Evolutionary conservation across 2,797 vertebrate species (phyloP).

Genomic region (Pipistrellus nathusii): DNA sequence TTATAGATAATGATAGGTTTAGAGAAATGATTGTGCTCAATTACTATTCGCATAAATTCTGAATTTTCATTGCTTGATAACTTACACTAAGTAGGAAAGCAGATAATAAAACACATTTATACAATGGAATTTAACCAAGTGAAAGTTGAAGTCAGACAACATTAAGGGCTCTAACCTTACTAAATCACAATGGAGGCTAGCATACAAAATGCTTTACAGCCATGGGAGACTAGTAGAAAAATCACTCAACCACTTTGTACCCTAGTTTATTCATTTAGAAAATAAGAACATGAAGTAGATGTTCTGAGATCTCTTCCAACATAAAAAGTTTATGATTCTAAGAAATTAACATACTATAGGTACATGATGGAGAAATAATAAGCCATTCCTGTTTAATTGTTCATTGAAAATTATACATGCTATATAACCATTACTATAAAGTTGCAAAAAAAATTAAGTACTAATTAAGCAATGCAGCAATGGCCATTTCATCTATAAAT

Average conservation of each 20-base stretch:
- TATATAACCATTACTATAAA: not conserved
- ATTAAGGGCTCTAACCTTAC: constrained; percentile 59
- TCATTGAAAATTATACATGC: constrained; percentile 45
- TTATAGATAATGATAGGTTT: constrained; percentile 73
- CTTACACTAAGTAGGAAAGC: constrained; percentile 59
- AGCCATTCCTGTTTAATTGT: constrained; percentile 40
- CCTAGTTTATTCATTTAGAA: constrained; percentile 53
- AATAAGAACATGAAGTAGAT: constrained; percentile 15
- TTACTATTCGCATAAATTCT: constrained; percentile 59
- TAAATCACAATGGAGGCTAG: constrained; percentile 52
- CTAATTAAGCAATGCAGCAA: constrained; percentile 6
- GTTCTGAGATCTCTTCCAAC: constrained; percentile 39
- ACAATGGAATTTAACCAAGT: constrained; percentile 62
- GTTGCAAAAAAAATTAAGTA: constrained; percentile 8
- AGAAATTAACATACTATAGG: constrained; percentile 12
- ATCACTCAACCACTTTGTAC: constrained; percentile 48
- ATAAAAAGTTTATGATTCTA: constrained; percentile 41
- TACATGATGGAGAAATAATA: constrained; percentile 39
- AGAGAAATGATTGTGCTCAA: constrained; percentile 68
- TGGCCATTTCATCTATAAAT: constrained; percentile 26
- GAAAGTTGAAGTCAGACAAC: constrained; percentile 62
- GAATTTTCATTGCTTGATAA: constrained; percentile 70
- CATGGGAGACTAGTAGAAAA: constrained; percentile 47
- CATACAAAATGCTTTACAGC: constrained; percentile 49
- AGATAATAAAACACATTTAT: constrained; percentile 65